A percentile compares a stretch with the other conserved stretches of the same genome.
Conservation (phyloP, 2,113 vertebrate genomes). For the Chaetura pelagica region DNA sequence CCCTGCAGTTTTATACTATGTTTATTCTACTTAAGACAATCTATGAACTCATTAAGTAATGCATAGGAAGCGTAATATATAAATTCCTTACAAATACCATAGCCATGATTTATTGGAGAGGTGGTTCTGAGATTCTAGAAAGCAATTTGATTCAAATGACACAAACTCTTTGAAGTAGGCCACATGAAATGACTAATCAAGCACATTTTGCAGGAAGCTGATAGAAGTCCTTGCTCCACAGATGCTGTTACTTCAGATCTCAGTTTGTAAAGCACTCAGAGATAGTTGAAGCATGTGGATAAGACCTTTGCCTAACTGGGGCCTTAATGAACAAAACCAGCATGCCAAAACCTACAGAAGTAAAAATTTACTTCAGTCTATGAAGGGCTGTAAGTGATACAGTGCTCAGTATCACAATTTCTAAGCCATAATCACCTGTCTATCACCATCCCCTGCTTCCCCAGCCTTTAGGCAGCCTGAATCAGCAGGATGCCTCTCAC, state of each 20-base stretch:
- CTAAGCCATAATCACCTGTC: neutral
- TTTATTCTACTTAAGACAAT: neutral
- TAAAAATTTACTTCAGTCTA: neutral
- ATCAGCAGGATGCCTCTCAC: neutral
- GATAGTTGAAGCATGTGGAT: neutral
- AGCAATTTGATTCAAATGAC: neutral
- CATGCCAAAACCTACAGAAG: neutral
- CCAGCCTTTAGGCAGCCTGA: neutral
- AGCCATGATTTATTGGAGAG: neutral
- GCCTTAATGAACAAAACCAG: neutral
- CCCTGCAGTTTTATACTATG: neutral
- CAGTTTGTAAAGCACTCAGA: neutral
- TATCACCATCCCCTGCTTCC: neutral
- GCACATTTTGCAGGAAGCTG: neutral
- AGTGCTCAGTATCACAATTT: neutral
- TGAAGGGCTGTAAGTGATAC: neutral
- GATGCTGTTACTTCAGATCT: neutral
- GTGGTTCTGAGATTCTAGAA: neutral
- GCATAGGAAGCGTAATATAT: neutral
- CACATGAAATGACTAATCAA: neutral
- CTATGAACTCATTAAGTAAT: neutral
- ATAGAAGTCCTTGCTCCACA: neutral
- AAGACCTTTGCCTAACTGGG: neutral
- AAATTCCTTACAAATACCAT: neutral
- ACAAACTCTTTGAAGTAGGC: neutral